A percentile compares a stretch with the other conserved stretches of the same genome.
Evolutionary conservation across 2,797 vertebrate species (phyloP).

Genomic region (Perodicticus potto): DNA sequence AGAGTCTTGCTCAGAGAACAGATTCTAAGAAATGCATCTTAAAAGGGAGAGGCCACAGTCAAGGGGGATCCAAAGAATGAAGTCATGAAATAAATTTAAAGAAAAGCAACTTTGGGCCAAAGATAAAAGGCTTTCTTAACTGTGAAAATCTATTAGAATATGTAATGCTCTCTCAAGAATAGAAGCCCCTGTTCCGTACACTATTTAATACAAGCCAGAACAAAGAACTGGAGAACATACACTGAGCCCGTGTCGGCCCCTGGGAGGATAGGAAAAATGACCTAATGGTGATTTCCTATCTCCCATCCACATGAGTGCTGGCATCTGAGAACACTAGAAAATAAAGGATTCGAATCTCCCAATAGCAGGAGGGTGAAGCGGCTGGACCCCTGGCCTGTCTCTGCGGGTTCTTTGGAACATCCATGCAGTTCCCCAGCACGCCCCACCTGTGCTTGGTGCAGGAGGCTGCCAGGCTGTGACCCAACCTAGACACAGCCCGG

Average conservation of each 20-base stretch:
- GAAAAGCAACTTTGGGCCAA: constrained; percentile 67
- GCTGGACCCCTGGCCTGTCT: not conserved
- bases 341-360: constrained; percentile 20
- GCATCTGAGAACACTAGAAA: constrained; percentile 69
- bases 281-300: constrained; percentile 70
- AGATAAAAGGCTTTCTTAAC: constrained; percentile 73
- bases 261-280: constrained; percentile 58
- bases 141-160: constrained; percentile 76
- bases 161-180: constrained; percentile 68
- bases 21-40: constrained; percentile 35
- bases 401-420: not conserved
- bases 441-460: rapidly evolving
- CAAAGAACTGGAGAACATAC: constrained; percentile 53
- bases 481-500: not conserved
- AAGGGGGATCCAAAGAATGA: constrained; percentile 63
- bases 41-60: constrained; percentile 12
- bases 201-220: constrained; percentile 72
- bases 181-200: constrained; percentile 55
- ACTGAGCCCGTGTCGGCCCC: constrained; percentile 59
- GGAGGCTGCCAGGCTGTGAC: not conserved
- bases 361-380: not conserved
- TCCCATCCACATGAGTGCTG: constrained; percentile 66
- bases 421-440: not conserved
- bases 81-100: constrained; percentile 71
- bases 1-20: not conserved